Base-by-base conservation (phyloP, 2,888 invertebrate genomes). In the Acleris cristana region DNA sequence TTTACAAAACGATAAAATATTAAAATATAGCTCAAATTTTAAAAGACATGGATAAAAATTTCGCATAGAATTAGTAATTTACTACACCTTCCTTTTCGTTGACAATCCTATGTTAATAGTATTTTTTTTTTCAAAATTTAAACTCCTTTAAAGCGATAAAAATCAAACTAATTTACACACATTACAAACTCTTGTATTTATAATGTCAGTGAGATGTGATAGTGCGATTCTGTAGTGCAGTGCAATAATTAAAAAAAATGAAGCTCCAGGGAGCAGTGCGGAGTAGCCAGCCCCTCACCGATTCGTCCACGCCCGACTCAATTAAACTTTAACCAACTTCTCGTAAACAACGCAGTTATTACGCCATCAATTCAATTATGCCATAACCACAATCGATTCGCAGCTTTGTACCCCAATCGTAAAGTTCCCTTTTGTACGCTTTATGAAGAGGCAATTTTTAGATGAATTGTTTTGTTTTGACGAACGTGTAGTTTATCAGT, bases 311-410 rank as follows among this genome's bases (percentile, higher is more conserved):
- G 84, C 86, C 81, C 85, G 80, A 87, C 90, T 90, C 90, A 91
- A 91, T 91, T 91, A 89, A 91, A 91, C 89, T 90, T 91, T 87
- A 88, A 88, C 88, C 85, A 87, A 90, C 78, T 81, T 82, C 86
- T 86, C 85, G 90, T 89, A 90, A 90, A 90, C 90, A 90, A 89
- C 86, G 86, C 89, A 87, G 89, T 89, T 88, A 86, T 81, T 76
- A 74, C 73, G 54, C 30, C 69, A 58, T 59, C 83, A 80, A 74
- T 71, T 63, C 67, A 67, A 67, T 67, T 67, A 67, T 58, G 49
- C 62, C 62, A 67, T 67, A 52, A 63, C 56, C 18, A 23, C 49
- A 49, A 18, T 4, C 75, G 58, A 86, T 81, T 82, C 78, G 82
- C 69, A 51, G 71, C 83, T 74, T 69, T 88, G 82, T 76, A 44